Conservation (phyloP, 2,888 invertebrate species). For the Ctena decussata region DNA sequence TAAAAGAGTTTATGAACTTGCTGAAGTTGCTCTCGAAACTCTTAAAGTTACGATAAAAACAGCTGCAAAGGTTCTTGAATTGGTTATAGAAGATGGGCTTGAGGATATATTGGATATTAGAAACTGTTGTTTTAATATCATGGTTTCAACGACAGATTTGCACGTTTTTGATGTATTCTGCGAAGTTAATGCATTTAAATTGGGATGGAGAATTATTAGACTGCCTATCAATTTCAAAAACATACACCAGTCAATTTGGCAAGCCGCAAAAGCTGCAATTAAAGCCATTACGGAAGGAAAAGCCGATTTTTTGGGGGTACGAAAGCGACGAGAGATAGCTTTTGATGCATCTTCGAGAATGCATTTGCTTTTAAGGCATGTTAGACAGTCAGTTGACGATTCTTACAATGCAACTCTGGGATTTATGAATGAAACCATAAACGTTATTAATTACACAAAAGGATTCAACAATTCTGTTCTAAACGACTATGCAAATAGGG, state of each 20-base stretch:
- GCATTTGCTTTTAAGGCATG: constrained; percentile 26
- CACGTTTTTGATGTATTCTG: constrained; percentile 52
- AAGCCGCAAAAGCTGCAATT: constrained; percentile 50
- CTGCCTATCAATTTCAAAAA: constrained; percentile 51
- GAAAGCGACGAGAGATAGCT: constrained; percentile 37
- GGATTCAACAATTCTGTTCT: constrained; percentile 23
- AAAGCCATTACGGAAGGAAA: constrained; percentile 24
- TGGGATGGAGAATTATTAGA: constrained; percentile 36
- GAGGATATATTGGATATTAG: constrained; percentile 46
- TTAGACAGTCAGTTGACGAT: constrained; percentile 22
- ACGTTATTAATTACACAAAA: constrained; percentile 19
- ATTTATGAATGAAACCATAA: constrained; percentile 33
- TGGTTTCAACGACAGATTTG: constrained; percentile 44
- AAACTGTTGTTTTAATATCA: constrained; percentile 58
- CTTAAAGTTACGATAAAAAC: constrained; percentile 51
- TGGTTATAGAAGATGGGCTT: constrained; percentile 45
- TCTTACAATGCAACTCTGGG: neutral
- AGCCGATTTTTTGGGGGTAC: constrained; percentile 7
- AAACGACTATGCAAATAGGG: constrained; percentile 36
- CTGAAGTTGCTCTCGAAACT: constrained; percentile 44
- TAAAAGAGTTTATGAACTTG: constrained; percentile 41
- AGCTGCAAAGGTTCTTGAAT: constrained; percentile 41
- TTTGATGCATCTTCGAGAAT: constrained; percentile 35
- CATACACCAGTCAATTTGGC: constrained; percentile 41
- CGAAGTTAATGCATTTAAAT: constrained; percentile 54